Percentiles rank a stretch among this genome's conserved stretches.
Evolutionary conservation across 2,888 invertebrate species (phyloP).

Genomic region (Tetragonisca angustula): DNA sequence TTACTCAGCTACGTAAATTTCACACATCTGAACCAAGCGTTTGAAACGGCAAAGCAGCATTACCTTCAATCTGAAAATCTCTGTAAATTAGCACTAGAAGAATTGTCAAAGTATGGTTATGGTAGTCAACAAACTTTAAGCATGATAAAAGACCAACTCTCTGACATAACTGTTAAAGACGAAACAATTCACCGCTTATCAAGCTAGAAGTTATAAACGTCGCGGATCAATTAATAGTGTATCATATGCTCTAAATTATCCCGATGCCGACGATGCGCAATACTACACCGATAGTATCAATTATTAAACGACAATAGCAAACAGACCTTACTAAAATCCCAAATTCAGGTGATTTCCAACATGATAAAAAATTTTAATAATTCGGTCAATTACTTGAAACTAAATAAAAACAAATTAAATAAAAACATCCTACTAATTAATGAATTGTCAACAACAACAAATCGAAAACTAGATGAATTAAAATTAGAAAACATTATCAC

Average conservation of each 20-base stretch:
- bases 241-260: too few relatives aligned
- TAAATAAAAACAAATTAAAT: slow-evolving; percentile 1
- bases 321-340: too few relatives aligned
- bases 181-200: too few relatives aligned
- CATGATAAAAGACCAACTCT: too few relatives aligned
- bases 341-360: too few relatives aligned
- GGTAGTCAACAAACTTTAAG: too few relatives aligned
- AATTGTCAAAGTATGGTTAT: neutral
- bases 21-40: neutral
- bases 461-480: neutral
- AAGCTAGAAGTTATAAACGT: too few relatives aligned
- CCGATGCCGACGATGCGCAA: too few relatives aligned
- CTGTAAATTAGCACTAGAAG: neutral
- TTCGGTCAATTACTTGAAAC: neutral
- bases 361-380: slow-evolving; percentile 15
- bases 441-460: slow-evolving; percentile 6
- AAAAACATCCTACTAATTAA: neutral
- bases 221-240: neutral
- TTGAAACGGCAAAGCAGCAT: too few relatives aligned
- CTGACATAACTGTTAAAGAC: too few relatives aligned
- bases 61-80: too few relatives aligned
- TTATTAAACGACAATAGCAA: neutral
- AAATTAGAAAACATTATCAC: neutral
- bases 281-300: too few relatives aligned
- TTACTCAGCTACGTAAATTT: neutral